Percentiles rank a stretch among this genome's conserved stretches.
Conservation (phyloP, 2,113 vertebrate species). For the cat (Felis catus) region F.catus_Fca126_mat1.0 CM031415.1:169694001-169694500, state of each 20-base stretch:
- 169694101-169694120: accelerated
- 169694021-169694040: background rate
- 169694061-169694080: background rate
- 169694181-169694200: background rate
- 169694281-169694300: no score
- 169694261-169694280: background rate
- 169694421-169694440: background rate
- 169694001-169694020: background rate
- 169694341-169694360: background rate
- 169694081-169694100: background rate
- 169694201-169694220: background rate
- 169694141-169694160: background rate
- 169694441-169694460: background rate
- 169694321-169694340: background rate
- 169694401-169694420: background rate
- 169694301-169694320: no score
- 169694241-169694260: background rate
- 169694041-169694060: background rate
- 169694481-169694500: background rate
- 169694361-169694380: background rate
- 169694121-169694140: no score
- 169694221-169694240: background rate
- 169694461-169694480: background rate
- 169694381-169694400: background rate
- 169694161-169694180: background rate